These are phyloP conservation scores for Bedellia somnulentella DNA, from an alignment of 2,888 invertebrate species.

Conservation along the genomic window DNA sequence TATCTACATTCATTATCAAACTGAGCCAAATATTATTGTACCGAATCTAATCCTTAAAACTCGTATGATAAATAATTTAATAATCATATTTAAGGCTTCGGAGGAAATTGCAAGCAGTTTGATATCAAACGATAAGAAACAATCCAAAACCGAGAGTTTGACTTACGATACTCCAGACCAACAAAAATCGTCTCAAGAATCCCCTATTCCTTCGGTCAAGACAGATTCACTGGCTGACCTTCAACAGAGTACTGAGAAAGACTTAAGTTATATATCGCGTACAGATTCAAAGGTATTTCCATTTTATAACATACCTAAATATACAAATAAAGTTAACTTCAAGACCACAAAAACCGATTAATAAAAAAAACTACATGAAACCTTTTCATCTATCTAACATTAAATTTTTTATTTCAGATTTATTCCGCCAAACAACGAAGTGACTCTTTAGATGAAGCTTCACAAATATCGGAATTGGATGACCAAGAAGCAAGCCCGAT, in stretches of 20 bases:
- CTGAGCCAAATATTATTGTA: no score
- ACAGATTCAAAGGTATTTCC: conserved; percentile 58
- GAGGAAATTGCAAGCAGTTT: no score
- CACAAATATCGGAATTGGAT: conserved; percentile 53
- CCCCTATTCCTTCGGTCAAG: conserved; percentile 36
- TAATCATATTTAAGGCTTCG: no score
- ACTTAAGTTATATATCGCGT: conserved; percentile 49
- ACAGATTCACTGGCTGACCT: conserved; percentile 47
- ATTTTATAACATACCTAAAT: no score
- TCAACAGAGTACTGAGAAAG: conserved; percentile 50
- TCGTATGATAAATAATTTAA: no score
- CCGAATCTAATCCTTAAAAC: no score
- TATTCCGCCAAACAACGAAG: conserved; percentile 50
- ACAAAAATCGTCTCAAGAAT: conserved; percentile 39
- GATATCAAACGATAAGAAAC: conserved; percentile 40
- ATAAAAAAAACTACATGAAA: background rate
- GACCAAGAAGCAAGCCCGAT: conserved; percentile 14
- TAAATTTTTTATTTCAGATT: conserved; percentile 19
- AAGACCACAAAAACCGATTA: background rate
- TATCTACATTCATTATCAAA: no score
- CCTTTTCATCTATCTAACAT: conserved; percentile 4
- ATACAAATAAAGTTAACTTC: background rate
- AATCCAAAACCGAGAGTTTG: conserved; percentile 46
- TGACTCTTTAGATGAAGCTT: conserved; percentile 51
- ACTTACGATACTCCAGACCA: conserved; percentile 39